Evolutionary conservation across 2,797 vertebrate species (phyloP).

Genomic region (Rhinogobio ventralis): DNA sequence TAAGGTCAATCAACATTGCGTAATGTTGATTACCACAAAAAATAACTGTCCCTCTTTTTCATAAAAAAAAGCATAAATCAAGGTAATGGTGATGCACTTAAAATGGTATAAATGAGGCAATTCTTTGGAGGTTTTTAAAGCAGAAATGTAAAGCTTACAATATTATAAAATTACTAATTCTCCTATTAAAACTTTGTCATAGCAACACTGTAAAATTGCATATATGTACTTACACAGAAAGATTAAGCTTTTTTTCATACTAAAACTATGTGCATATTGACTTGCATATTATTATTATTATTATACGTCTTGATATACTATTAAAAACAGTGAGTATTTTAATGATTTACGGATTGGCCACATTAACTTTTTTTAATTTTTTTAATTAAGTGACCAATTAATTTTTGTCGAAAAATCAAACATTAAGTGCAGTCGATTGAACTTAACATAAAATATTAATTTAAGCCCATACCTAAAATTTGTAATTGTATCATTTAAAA

Average conservation of each 20-base stretch:
- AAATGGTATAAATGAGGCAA: background rate
- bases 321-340: background rate
- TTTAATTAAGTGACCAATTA: too few species aligned
- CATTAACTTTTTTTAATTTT: too few species aligned
- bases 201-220: background rate
- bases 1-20: background rate
- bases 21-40: background rate
- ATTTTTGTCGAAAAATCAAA: background rate
- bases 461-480: background rate
- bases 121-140: background rate
- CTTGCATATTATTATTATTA: too few species aligned
- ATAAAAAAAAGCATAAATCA: background rate
- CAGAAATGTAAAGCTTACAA: background rate
- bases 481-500: background rate
- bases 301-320: background rate
- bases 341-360: background rate
- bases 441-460: background rate
- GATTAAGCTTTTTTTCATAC: background rate
- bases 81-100: background rate
- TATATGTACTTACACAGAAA: background rate
- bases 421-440: background rate
- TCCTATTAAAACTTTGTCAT: background rate
- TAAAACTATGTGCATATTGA: background rate
- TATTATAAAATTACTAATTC: background rate
- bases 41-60: background rate